Evolutionary conservation across 2,888 invertebrate species (phyloP), one percentile per base, ranked within the genome.

Genomic region (Toxonevra muliebris): DNA sequence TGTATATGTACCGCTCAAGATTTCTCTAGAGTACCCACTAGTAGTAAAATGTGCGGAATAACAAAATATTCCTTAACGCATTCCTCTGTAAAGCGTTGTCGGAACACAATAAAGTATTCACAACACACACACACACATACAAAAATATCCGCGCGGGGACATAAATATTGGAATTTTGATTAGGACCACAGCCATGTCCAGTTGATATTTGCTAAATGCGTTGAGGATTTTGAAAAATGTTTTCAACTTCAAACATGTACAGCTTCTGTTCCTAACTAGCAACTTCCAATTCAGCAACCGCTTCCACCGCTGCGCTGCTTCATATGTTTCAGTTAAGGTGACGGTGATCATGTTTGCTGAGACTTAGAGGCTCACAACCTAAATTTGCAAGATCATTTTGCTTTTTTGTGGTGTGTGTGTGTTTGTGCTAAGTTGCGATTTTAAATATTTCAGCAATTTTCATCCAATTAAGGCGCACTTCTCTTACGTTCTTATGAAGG

Each of bases 361-460:
- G 30, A 4, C 30, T 30, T 30, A 30, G 30, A 30, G 30, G 30
- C 30, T 4, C 2, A 30, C 30, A 30, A 30, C 30, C 30, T 30
- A 30, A 30, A 30, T 30, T 30, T 7, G 30, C 7, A 30, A 30
- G 30, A 30, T 30, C 30, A 30, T 7, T 30, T 30, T 30, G 30
- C 3, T 30, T 2, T 30, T 30, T 30, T 17, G 61, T 59, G 55
- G 43, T 40, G 17, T 45, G 45, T 61, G 10, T 54, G 55, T 60
- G 61, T 61, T 61, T 60, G 73, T 77, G 77, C 76, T 69, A 75
- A 74, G 61, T 71, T 69, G 71, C 66, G 69, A 73, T 74, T 75
- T 80, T 76, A 80, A 80, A 81, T 80, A 84, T 85, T 82, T 80
- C 79, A 84, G 81, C 81, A 82, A 84, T 84, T 83, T 84, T 82